A percentile compares a stretch with the other conserved stretches of the same genome.
These are phyloP conservation scores for Pipra filicauda DNA, from an alignment of 2,113 vertebrate genomes.

Conservation along the genomic window DNA sequence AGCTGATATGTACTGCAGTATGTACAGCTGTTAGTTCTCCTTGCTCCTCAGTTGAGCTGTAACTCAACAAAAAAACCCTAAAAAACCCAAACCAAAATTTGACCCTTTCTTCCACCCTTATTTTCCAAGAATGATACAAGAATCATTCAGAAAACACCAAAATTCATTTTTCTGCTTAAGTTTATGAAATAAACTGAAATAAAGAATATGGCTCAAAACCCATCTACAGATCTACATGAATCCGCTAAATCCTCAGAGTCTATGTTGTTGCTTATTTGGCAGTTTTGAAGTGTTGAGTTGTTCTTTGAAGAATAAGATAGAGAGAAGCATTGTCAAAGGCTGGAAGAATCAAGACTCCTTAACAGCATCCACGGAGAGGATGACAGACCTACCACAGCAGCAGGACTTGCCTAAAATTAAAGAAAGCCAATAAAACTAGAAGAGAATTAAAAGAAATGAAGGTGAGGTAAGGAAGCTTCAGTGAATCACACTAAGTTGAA, in stretches of 20 bases:
- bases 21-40: background rate
- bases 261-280: background rate
- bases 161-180: background rate
- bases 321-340: background rate
- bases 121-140: background rate
- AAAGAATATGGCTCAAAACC: background rate
- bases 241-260: too few relatives aligned
- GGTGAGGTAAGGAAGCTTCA: background rate
- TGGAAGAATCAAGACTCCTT: background rate
- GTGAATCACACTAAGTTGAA: background rate
- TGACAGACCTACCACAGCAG: background rate
- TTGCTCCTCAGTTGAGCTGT: background rate
- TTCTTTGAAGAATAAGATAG: background rate
- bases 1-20: background rate
- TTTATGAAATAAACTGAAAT: background rate
- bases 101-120: background rate
- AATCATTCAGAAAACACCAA: background rate
- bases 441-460: background rate
- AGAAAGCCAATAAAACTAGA: background rate
- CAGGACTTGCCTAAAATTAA: background rate
- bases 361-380: background rate
- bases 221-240: background rate
- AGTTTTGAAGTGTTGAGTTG: background rate
- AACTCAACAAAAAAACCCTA: background rate
- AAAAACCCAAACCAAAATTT: background rate